phyloP scores from a whole-genome alignment of 2,888 invertebrate genomes.

The Sepiola atlantica region DNA sequence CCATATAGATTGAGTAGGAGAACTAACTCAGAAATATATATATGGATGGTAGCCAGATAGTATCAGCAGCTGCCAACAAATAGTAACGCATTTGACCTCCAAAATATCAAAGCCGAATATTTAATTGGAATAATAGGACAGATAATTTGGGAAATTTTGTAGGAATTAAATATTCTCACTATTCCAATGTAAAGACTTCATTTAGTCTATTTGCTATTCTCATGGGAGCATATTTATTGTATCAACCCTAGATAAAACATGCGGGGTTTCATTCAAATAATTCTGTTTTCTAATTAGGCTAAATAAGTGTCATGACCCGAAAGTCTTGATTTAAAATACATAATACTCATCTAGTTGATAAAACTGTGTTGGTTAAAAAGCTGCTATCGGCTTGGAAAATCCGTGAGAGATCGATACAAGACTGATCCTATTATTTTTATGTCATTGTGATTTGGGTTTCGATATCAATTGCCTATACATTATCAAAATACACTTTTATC shows the following conservation, averaged over 20 bases:
- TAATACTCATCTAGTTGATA: neutral
- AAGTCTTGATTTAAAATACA: neutral
- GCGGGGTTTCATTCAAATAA: neutral
- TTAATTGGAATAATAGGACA: neutral
- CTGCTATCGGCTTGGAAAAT: neutral
- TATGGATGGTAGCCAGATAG: neutral
- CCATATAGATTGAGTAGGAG: neutral
- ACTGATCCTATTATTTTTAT: neutral
- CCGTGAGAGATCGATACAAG: neutral
- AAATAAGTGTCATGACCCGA: neutral
- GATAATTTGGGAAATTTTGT: neutral
- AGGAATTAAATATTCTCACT: neutral
- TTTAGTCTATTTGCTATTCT: conserved; percentile 2
- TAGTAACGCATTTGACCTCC: neutral
- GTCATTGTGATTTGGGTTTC: neutral
- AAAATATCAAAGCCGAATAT: neutral
- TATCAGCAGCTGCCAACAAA: neutral
- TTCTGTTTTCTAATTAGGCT: neutral
- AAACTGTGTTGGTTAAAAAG: neutral
- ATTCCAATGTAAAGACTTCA: neutral
- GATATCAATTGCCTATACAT: neutral
- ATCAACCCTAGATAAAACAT: neutral
- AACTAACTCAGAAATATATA: neutral
- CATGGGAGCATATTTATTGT: neutral
- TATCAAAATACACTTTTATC: neutral